A percentile compares a stretch with the other conserved stretches of the same genome.
These are phyloP conservation scores for Galago senegalensis DNA, from an alignment of 2,797 vertebrate species.

Conservation along the genomic window DNA sequence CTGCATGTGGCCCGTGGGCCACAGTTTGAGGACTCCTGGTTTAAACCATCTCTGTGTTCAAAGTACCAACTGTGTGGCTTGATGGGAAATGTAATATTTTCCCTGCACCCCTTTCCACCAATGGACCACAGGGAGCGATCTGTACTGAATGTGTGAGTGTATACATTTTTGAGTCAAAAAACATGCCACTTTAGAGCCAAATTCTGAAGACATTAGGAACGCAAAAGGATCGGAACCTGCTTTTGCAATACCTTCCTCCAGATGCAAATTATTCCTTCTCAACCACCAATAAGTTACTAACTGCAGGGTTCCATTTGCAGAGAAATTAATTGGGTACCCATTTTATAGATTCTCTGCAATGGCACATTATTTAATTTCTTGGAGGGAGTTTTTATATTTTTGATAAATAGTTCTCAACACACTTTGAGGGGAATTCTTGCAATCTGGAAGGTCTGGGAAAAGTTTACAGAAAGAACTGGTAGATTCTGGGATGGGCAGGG, in stretches of 20 bases:
- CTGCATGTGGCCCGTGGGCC: too few species aligned
- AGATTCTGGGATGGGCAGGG: background rate
- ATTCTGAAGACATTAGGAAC: background rate
- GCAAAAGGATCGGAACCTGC: background rate
- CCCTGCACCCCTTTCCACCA: background rate
- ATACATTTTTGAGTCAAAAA: background rate
- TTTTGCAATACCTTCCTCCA: background rate
- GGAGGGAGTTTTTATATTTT: conserved; percentile 36
- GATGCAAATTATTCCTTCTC: background rate
- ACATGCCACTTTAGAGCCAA: background rate
- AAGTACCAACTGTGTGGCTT: background rate
- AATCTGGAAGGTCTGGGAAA: background rate
- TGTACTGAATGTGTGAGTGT: background rate
- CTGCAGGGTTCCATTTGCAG: background rate
- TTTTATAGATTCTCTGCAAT: conserved; percentile 46
- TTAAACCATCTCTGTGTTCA: background rate
- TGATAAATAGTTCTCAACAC: conserved; percentile 39
- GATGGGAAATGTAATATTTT: background rate
- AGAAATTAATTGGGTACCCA: background rate
- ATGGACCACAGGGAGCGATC: background rate
- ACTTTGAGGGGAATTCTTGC: background rate
- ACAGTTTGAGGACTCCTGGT: too few species aligned
- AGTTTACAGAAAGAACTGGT: background rate
- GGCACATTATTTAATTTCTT: background rate
- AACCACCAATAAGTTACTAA: background rate